Evolutionary conservation across 2,888 invertebrate species (phyloP), one percentile per base, ranked within the genome.

Genomic region (Drosophila longiperda): DNA sequence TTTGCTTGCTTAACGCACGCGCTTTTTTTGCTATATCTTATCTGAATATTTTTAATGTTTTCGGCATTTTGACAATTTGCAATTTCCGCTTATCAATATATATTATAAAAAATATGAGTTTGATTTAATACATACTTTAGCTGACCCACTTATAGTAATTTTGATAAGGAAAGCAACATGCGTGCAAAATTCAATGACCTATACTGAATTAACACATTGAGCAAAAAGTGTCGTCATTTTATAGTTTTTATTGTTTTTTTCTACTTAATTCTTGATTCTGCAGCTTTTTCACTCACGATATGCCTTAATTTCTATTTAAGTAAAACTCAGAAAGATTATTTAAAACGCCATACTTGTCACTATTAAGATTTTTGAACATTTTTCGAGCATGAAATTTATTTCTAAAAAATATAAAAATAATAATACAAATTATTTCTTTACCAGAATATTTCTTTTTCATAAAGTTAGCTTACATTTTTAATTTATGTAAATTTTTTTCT

Each of bases 101-200:
- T 29, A 29, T 29, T 6, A 29, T 7, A n/a, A 34, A 11, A 26
- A 48, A 52, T 34, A 36, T 36, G 23, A 23, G 1, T 26, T 20
- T 34, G 29, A 36, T 23, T 9, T 0, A 40, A 9, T 9, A 17
- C 33, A 12, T 34, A 23, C 23, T 54, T 55, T 45, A 32, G 38
- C n/a, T 70, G 70, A 74, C 74, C 75, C 69, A 74, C 63, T 62
- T 42, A 32, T 45, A 32, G 34, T 9, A 20, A 20, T 4, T 15
- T 3, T 42, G 76, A 64, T 70, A 50, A 65, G 20, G 17, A 29
- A 26, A 54, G 23, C 23, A 54, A 26, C 5, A 20, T 20, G 20
- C 12, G 3, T 32, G 32, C 20, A 52, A n/a, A 1, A 20, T 11
- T 15, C n/a, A 54, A 54, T 55, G 26, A 40, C 23, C n/a, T 17